Percentiles rank a stretch among this genome's conserved stretches.
phyloP scores from a whole-genome alignment of 1,140 invertebrate species.

The Galendromus occidentalis region DNA sequence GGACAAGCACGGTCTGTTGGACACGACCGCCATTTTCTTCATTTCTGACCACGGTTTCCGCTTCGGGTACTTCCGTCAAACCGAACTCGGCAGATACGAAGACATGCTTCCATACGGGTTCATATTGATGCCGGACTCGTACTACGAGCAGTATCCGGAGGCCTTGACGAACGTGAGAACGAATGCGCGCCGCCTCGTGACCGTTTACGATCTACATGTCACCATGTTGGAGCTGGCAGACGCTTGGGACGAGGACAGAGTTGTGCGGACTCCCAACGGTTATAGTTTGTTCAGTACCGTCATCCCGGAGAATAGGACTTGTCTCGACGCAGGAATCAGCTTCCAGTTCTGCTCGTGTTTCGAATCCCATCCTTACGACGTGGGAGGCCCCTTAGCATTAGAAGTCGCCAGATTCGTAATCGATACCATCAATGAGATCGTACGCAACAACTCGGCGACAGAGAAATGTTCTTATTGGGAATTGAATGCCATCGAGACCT shows the following conservation, averaged over 20 bases:
- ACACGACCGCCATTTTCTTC: conserved; percentile 12
- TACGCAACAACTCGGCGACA: neutral
- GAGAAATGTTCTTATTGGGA: neutral
- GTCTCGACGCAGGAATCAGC: neutral
- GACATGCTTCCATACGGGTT: conserved; percentile 14
- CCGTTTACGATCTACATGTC: conserved; percentile 12
- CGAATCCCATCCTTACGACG: neutral
- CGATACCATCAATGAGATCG: neutral
- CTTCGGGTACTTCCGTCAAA: conserved; percentile 12
- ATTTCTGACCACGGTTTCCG: conserved; percentile 16
- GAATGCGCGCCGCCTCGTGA: conserved; percentile 10
- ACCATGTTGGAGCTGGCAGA: neutral
- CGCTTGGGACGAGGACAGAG: neutral
- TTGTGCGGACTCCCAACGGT: neutral
- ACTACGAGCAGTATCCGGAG: neutral
- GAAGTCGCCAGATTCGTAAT: neutral
- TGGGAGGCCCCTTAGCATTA: neutral
- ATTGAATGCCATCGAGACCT: neutral
- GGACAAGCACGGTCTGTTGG: neutral
- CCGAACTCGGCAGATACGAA: conserved; percentile 12
- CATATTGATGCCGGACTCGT: conserved; percentile 9
- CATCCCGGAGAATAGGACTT: neutral
- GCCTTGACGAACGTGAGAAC: neutral
- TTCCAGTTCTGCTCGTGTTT: conserved; percentile 3
- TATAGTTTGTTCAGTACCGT: neutral